Base-by-base conservation (phyloP, 1,140 invertebrate species). In the Apis florea region DNA sequence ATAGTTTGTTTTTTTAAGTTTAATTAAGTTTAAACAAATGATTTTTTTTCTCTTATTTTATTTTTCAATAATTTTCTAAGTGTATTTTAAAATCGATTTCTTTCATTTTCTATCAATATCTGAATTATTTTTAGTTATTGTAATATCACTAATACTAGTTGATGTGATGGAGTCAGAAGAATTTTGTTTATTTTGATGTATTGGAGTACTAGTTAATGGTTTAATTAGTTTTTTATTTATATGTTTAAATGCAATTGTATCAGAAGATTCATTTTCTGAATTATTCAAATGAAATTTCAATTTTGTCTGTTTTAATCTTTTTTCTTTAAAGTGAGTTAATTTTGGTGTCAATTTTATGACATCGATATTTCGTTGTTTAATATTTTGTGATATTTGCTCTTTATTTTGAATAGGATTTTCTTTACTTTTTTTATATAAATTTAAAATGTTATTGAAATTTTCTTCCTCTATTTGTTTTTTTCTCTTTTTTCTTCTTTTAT, bases 191-290 rank as follows among this genome's bases (percentile, higher is more conserved):
- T 6, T 70, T 1, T 0, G 0, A 54, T 6, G 0, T 67, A 82
- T 3, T 49, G 86, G 86, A 75, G 86, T 88, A 73, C 86, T 88
- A 15, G 86, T 83, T 9, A 68, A 15, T n/a, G 49, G 15, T 26
- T 67, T 31, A n/a, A 26, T 24, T 40, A 15, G 0, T 2, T 13
- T 21, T 63, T 2, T 8, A 11, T 26, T 24, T 21, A 1, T 40
- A 5, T 51, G 64, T 53, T 67, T 26, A 17, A 12, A 15, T 4
- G 11, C 1, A 17, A 56, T 47, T 47, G 24, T 11, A 47, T 12
- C 15, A 51, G n/a, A 53, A 15, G 49, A 8, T 47, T 8, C 26
- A 17, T 1, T 49, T 21, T 40, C 12, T 59, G 51, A 53, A 31
- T 19, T 5, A 17, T 24, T 31, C n/a, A 19, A 17, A 26, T 59